phyloP scores from a whole-genome alignment of 2,888 invertebrate genomes.

The Eilema caniola region DNA sequence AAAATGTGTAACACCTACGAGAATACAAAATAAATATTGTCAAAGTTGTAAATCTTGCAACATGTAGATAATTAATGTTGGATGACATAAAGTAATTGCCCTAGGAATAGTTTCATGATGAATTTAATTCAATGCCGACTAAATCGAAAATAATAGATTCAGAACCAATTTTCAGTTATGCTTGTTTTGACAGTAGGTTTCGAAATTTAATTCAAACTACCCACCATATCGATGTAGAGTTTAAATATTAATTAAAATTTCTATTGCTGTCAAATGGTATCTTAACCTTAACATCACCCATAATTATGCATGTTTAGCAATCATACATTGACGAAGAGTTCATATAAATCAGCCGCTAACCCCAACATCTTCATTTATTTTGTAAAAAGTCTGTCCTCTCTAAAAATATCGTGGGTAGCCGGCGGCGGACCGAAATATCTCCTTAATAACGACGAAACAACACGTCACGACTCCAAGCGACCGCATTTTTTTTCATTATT shows the following conservation, averaged over 20 bases:
- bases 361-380: slow-evolving; percentile 79
- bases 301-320: slow-evolving; percentile 24
- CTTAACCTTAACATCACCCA: not conserved
- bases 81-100: not conserved
- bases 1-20: slow-evolving; percentile 42
- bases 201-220: not conserved
- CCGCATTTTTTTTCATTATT: slow-evolving; percentile 48
- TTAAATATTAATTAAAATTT: too few relatives aligned
- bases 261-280: too few relatives aligned
- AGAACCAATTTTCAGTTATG: too few relatives aligned
- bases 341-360: slow-evolving; percentile 74
- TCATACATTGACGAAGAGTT: slow-evolving; percentile 39
- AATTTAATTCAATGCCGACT: not conserved
- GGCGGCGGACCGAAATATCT: slow-evolving; percentile 80
- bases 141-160: not conserved
- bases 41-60: slow-evolving; percentile 4
- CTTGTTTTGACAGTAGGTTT: not conserved
- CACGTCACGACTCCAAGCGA: slow-evolving; percentile 61
- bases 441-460: slow-evolving; percentile 64
- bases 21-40: slow-evolving; percentile 25
- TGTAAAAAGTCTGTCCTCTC: slow-evolving; percentile 83
- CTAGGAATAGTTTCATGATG: not conserved
- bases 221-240: too few relatives aligned
- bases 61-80: not conserved
- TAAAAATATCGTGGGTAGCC: slow-evolving; percentile 80